A percentile compares a stretch with the other conserved stretches of the same genome.
phyloP scores from a whole-genome alignment of 2,888 invertebrate genomes.

The Mycalesis mineus region DNA sequence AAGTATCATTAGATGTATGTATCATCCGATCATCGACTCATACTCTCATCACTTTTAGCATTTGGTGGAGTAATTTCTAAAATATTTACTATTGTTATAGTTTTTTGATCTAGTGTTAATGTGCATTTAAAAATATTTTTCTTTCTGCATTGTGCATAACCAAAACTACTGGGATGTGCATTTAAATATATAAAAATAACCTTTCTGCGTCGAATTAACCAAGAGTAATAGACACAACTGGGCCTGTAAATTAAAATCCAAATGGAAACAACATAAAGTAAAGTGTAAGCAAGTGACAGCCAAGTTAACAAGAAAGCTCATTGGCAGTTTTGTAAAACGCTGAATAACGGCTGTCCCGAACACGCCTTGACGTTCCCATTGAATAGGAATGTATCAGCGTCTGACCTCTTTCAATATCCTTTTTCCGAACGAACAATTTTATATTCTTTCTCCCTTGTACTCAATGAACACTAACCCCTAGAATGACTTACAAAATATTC shows the following conservation, averaged over 20 bases:
- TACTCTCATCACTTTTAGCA: no score
- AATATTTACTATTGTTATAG: no score
- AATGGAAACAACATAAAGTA: background rate
- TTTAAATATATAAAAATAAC: no score
- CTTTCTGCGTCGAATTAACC: no score
- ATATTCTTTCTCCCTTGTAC: conserved; percentile 76
- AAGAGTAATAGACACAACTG: no score
- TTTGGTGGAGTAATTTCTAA: no score
- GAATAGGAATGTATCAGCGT: conserved; percentile 68
- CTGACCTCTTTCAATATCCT: conserved; percentile 75
- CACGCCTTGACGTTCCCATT: conserved; percentile 64
- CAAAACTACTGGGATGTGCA: no score
- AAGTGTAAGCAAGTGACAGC: conserved; percentile 16
- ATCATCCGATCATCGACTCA: no score
- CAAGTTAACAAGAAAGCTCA: conserved; percentile 43
- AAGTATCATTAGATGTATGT: no score
- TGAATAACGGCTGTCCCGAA: conserved; percentile 59
- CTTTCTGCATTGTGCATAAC: no score
- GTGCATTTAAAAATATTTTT: no score
- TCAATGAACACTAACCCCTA: conserved; percentile 71
- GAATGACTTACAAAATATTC: conserved; percentile 62
- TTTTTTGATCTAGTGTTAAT: no score
- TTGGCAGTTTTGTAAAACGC: conserved; percentile 51
- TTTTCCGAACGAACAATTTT: conserved; percentile 75
- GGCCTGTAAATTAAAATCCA: background rate